Base-by-base conservation (phyloP, 2,888 invertebrate species). In the Trissoscelio sp. region DNA sequence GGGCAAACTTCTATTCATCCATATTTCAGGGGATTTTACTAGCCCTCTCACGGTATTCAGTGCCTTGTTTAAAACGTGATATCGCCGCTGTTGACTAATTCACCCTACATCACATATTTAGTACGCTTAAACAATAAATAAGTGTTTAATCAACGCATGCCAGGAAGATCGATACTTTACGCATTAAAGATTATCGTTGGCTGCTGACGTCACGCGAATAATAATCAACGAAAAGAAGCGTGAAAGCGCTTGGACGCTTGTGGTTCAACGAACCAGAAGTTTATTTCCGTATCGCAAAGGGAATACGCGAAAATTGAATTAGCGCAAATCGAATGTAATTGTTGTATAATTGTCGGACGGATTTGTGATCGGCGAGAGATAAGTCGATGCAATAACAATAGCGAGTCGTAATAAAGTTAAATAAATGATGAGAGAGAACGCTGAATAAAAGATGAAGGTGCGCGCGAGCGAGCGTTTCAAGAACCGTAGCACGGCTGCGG, bases 11-110 rank as follows among this genome's bases (percentile, higher is more conserved):
- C n/a, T 16, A 37, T 46, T 57, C 37, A 74, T 64, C 24, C 34
- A 64, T 57, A 64, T 64, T 64, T 64, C 64, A 62, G 24, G 51
- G 16, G n/a, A 31, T 46, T 53, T 55, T 64, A 46, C 64, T n/a
- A 31, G 12, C 18, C 9, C 7, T 5, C 2, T 14, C 39, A 44
- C 24, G 64, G 64, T 64, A 74, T 64, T 64, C 64, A 64, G 24
- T 24, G 37, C 9, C 16, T 12, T 44, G 64, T 37, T 55, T 37
- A 39, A 51, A 67, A 44, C 14, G 46, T 57, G 37, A 57, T n/a
- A 62, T n/a, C 7, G 14, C 46, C 39, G 22, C 57, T 48, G 2
- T n/a, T 44, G 42, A 66, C 48, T 67, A 58, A 75, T 75, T 57
- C 51, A 67, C 7, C 42, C 3, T 31, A 9, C 20, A 28, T 34